Percentiles rank a stretch among this genome's conserved stretches.
These are phyloP conservation scores for Ranitomeya variabilis DNA, from an alignment of 2,113 vertebrate genomes.

Conservation along the genomic window DNA sequence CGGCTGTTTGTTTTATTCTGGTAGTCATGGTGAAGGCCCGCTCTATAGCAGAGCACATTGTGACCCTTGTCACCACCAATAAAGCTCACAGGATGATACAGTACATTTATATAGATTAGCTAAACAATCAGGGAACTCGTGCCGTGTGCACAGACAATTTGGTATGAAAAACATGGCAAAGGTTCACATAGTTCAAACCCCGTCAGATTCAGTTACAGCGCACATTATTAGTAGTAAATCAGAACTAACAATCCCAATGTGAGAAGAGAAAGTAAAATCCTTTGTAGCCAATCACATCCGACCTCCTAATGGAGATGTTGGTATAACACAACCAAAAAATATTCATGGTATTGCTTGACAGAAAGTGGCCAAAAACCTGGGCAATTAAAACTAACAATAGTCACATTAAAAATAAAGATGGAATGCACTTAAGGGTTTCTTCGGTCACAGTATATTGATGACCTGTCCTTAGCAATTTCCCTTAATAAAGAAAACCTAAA, in stretches of 20 bases:
- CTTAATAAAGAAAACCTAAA: too few species aligned
- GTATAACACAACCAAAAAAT: not conserved
- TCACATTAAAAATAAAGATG: too few species aligned
- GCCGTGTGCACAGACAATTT: not conserved
- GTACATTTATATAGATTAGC: not conserved
- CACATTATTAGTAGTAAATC: not conserved
- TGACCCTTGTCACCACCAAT: conserved; percentile 17
- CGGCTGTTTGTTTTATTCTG: not conserved
- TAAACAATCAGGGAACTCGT: not conserved
- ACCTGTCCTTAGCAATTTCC: too few species aligned
- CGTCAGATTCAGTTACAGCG: not conserved
- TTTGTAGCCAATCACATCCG: not conserved
- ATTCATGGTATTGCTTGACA: not conserved
- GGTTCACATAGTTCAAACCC: not conserved
- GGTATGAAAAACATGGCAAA: not conserved
- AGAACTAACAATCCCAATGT: not conserved
- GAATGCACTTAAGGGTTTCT: too few species aligned
- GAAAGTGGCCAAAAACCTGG: not conserved
- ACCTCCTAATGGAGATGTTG: not conserved
- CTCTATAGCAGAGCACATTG: conserved; percentile 8
- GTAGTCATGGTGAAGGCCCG: not conserved
- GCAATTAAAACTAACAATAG: not conserved
- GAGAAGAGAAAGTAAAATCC: not conserved
- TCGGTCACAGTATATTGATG: too few species aligned
- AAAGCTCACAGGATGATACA: not conserved